phyloP scores from a whole-genome alignment of 2,888 invertebrate species.

The Tinea trinotella region DNA sequence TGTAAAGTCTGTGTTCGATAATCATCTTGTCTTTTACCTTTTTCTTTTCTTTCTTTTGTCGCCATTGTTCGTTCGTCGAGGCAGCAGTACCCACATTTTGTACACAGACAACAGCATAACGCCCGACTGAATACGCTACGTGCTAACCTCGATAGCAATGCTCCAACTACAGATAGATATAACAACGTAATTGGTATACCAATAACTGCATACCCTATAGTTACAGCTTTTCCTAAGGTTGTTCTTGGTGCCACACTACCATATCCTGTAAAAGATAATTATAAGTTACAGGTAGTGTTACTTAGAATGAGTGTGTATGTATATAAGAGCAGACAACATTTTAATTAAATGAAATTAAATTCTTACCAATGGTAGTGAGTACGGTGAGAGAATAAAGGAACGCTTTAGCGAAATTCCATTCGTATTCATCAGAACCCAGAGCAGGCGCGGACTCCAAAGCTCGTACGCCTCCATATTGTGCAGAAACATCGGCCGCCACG shows the following conservation, averaged over 20 bases:
- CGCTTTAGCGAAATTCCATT: conserved; percentile 92
- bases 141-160: conserved; percentile 86
- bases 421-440: conserved; percentile 72
- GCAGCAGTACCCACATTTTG: conserved; percentile 90
- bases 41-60: conserved; percentile 84
- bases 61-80: conserved; percentile 88
- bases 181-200: conserved; percentile 91
- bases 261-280: conserved; percentile 78
- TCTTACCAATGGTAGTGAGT: conserved; percentile 91
- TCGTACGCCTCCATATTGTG: conserved; percentile 61
- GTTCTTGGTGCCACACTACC: conserved; percentile 94
- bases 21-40: conserved; percentile 80
- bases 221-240: conserved; percentile 90
- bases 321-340: not conserved
- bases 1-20: conserved; percentile 73
- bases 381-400: conserved; percentile 96
- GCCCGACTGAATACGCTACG: conserved; percentile 86
- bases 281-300: not conserved
- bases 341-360: not conserved
- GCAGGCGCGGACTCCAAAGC: conserved; percentile 59
- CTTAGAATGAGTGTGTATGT: not conserved
- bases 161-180: conserved; percentile 89
- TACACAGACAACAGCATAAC: conserved; percentile 87
- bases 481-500: conserved; percentile 81
- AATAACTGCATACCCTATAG: conserved; percentile 89